phyloP scores from a whole-genome alignment of 2,113 vertebrate genomes.

The Embiotoca jacksoni region DNA sequence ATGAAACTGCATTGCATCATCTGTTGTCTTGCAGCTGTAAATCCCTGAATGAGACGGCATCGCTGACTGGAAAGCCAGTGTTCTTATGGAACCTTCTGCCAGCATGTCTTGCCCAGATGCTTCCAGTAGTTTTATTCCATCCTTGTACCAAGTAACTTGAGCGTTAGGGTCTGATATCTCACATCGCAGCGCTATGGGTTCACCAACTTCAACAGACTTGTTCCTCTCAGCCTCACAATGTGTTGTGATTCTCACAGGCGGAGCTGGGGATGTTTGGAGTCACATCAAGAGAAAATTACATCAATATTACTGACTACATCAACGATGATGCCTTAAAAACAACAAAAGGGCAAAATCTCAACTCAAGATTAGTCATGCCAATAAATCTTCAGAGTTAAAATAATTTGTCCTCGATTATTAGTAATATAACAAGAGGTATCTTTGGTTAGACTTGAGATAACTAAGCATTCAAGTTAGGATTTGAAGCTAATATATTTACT shows the following conservation, averaged over 20 bases:
- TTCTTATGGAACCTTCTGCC: slow-evolving; percentile 71
- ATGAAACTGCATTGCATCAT: slow-evolving; percentile 77
- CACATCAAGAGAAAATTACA: slow-evolving; percentile 79
- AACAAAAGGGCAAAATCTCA: slow-evolving; percentile 47
- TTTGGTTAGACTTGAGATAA: slow-evolving; percentile 68
- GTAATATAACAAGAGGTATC: slow-evolving; percentile 52
- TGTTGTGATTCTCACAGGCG: slow-evolving; percentile 76
- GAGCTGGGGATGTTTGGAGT: slow-evolving; percentile 81
- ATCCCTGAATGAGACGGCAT: slow-evolving; percentile 70
- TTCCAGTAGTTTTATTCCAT: slow-evolving; percentile 70
- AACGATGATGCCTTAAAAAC: slow-evolving; percentile 44
- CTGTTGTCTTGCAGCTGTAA: slow-evolving; percentile 78
- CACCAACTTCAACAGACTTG: slow-evolving; percentile 73
- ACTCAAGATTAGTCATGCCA: slow-evolving; percentile 75
- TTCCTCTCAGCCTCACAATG: slow-evolving; percentile 74
- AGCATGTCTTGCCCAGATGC: slow-evolving; percentile 57
- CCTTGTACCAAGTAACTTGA: slow-evolving; percentile 75
- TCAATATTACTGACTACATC: slow-evolving; percentile 72
- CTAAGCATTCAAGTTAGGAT: slow-evolving; percentile 68
- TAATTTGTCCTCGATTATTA: slow-evolving; percentile 60
- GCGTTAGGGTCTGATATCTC: slow-evolving; percentile 73
- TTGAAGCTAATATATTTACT: slow-evolving; percentile 42
- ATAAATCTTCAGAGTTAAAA: slow-evolving; percentile 55
- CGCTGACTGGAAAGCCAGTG: slow-evolving; percentile 67
- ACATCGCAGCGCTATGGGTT: slow-evolving; percentile 69